Base-by-base conservation (phyloP, 2,797 vertebrate genomes). In the Coreius guichenoti region DNA sequence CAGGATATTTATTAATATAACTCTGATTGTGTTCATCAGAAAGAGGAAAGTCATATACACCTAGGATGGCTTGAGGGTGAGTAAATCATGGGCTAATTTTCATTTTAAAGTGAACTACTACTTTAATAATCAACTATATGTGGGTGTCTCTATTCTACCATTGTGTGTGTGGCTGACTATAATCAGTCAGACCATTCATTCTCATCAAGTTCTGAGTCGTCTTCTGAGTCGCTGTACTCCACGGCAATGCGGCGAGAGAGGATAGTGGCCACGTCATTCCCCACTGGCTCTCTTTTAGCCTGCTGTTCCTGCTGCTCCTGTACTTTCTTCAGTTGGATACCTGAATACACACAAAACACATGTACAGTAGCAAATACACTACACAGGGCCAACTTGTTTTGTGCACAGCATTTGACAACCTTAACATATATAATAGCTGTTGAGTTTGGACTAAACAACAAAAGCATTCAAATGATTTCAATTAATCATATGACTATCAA, bases 201-300 rank as follows among this genome's bases (percentile, higher is more conserved):
- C 90, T 97, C 97, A 43, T 99, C 97, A 73, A 97, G 95, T 65
- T 98, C 98, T 11, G 97, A 99, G 87, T 98, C 97, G 1, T 98
- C 97, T 39, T 99, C 97, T 1, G 98, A 98, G 89, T 98, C 96
- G 2, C 96, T 99, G 89, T 97, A 99, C 75, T 99, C 98, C 87
- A 99, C 97, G 4, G 97, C 97, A 45, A 99, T 98, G 74, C 98
- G 97, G 3, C 98, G 95, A n/a, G 97, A 99, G 69, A 99, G 92
- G 88, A 99, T 99, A 56, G 97, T 98, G 85, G 98, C 98, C 21
- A 99, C 97, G 0, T 99, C 97, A 0, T 99, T 97, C 80, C 97
- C 97, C 49, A 97, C 95, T 1, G 96, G 97, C 87, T 98, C 97
- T 0, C 94, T 93, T 90, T 97, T 97, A n/a, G 94, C 97, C 92